Evolutionary conservation across 2,888 invertebrate species (phyloP), one percentile per base, ranked within the genome.

Genomic region (Hartigia nigra): DNA sequence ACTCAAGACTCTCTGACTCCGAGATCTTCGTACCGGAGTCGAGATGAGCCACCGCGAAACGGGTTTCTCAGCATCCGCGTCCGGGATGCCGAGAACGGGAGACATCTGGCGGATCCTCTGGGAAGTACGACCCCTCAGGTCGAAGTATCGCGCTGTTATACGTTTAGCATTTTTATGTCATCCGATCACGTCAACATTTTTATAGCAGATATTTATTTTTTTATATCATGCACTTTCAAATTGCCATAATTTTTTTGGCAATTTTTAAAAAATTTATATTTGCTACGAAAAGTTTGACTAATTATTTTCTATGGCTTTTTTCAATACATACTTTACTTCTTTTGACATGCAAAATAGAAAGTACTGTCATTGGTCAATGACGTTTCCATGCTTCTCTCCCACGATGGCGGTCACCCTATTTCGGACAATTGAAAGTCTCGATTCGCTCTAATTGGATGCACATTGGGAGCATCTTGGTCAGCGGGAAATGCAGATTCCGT

Each of bases 71-170:
- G 82, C 82, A 81, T 84, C 85, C 79, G 80, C 76, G 81, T 74
- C 75, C 74, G 39, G 79, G 78, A 78, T 86, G 82, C 86, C 86
- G 82, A 80, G 82, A 87, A 82, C 78, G 81, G 82, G 88, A 87
- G 89, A 87, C 89, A 88, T 89, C 89, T 89, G 85, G 88, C 81
- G 89, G 87, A 55, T 55, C 23, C 55, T 23, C 23, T 23, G 9
- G 55, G 55, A 55, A 55, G 3, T 23, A 55, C 55, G 55, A 55
- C 55, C 55, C 23, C 55, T 55, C 55, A 14, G 55, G 23, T 55
- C 23, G 9, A 55, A 55, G 14, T 55, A 55, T 55, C 5, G 55
- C 23, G 55, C 55, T 55, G 55, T 9, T 55, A 23, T 55, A 2
- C 4, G 39, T 23, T 55, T 55, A 5, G 14, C 12, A 5, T 55